Conservation (phyloP, 2,113 vertebrate genomes). For the Phrynosoma blainvillii region DNA sequence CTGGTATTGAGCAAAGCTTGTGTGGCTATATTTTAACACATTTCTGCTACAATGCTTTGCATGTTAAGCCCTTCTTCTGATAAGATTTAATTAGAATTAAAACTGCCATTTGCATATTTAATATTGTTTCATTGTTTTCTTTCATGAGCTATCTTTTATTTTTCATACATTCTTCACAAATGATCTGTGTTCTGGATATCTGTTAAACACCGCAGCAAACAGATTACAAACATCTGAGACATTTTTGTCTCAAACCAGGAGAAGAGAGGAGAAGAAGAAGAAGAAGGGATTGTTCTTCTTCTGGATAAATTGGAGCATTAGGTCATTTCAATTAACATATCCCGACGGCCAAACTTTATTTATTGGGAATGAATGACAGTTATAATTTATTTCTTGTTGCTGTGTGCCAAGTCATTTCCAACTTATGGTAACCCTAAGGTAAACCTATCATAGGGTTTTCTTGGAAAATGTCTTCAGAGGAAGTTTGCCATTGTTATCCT, state of each 20-base stretch:
- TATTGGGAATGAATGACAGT: background rate
- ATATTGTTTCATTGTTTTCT: slow-evolving; percentile 52
- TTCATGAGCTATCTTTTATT: slow-evolving; percentile 42
- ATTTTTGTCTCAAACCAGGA: slow-evolving; percentile 32
- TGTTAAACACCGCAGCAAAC: background rate
- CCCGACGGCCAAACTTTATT: background rate
- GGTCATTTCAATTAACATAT: background rate
- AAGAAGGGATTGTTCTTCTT: background rate
- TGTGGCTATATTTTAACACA: slow-evolving; percentile 53
- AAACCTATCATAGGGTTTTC: too few species aligned
- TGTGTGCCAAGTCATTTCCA: too few species aligned
- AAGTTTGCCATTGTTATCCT: too few species aligned
- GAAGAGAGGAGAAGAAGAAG: slow-evolving; percentile 34
- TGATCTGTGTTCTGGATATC: slow-evolving; percentile 20
- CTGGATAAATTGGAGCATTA: background rate
- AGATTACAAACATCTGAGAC: slow-evolving; percentile 42
- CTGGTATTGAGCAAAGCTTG: slow-evolving; percentile 1
- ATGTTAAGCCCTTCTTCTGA: slow-evolving; percentile 49
- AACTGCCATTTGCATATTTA: slow-evolving; percentile 33
- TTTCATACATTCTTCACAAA: slow-evolving; percentile 25
- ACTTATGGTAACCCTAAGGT: too few species aligned
- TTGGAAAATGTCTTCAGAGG: too few species aligned
- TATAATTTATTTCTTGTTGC: too few species aligned
- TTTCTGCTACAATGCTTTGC: slow-evolving; percentile 44
- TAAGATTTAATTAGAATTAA: slow-evolving; percentile 63